Percentiles rank a stretch among this genome's conserved stretches.
Conservation (phyloP, 2,113 vertebrate genomes). For the Cyanoliseus patagonus region DNA sequence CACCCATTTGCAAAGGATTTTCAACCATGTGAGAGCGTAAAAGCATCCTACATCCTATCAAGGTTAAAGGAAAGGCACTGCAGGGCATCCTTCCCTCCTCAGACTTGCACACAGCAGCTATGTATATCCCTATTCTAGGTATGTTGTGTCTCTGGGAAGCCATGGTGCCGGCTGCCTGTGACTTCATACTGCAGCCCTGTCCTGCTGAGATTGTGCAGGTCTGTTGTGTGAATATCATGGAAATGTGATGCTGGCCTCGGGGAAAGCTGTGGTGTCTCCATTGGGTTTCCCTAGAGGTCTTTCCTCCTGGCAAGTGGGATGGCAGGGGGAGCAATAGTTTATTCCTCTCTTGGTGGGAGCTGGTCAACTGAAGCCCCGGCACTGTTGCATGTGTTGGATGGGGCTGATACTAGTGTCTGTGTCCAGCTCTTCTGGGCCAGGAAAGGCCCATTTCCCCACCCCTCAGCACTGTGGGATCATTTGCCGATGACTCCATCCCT, state of each 20-base stretch:
- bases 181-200: neutral
- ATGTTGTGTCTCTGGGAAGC: neutral
- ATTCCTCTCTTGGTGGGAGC: neutral
- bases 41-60: neutral
- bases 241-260: accelerated
- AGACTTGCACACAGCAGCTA: neutral
- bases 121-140: neutral
- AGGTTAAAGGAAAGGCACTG: neutral
- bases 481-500: accelerated
- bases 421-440: neutral
- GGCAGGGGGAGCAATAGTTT: neutral
- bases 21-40: neutral
- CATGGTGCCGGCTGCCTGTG: neutral
- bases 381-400: neutral
- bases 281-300: neutral
- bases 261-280: neutral
- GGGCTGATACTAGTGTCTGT: neutral
- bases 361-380: neutral
- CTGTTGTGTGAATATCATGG: neutral
- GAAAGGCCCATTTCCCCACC: neutral
- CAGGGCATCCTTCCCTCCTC: neutral
- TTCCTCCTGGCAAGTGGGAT: neutral
- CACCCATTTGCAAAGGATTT: neutral
- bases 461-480: neutral
- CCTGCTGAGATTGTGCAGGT: neutral